Base-by-base conservation (phyloP, 2,888 invertebrate genomes). In the Synergus laeviventris region DNA sequence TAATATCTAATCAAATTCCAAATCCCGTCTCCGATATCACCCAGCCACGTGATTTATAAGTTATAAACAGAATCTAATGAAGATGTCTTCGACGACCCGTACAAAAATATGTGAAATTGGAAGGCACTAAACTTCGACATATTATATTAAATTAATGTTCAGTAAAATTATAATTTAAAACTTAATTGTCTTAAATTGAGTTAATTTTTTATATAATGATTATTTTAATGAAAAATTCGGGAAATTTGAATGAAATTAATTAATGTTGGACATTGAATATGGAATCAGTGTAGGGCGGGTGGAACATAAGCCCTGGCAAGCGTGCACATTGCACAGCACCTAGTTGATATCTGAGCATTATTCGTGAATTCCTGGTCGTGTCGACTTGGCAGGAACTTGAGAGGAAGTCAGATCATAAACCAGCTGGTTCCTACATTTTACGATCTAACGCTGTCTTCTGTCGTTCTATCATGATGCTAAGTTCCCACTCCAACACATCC, bases 381-480 rank as follows among this genome's bases (percentile, higher is more conserved):
- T 79, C 54, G 77, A 80, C 61, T 76, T 73, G 38, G 77, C 78
- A 80, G 70, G 64, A 81, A 80, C 56, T 54, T 60, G 74, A 73
- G 60, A 75, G 73, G 49, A 59, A 74, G 76, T 75, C 76, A 38
- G 64, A 78, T 75, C 80, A 75, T 81, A 81, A 82, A 81, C 73
- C 78, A 77, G 60, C 5, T 74, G 60, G 76, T 76, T 78, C 78
- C 82, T 82, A 75, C 74, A 60, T 78, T 82, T 82, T 82, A 82
- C 77, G 81, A 79, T 76, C 59, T 74, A 60, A 73, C 60, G 56
- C 74, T 79, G 78, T 77, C 78, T 45, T 60, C 73, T 59, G 54
- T 56, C 56, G 36, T 74, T 77, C 73, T 73, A 75, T 56, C 61
- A 49, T 74, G 79, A 73, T 81, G 39, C 74, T 79, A 74, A 59